Base-by-base conservation (phyloP, 2,888 invertebrate species). In the Drosophila sordidula region DNA sequence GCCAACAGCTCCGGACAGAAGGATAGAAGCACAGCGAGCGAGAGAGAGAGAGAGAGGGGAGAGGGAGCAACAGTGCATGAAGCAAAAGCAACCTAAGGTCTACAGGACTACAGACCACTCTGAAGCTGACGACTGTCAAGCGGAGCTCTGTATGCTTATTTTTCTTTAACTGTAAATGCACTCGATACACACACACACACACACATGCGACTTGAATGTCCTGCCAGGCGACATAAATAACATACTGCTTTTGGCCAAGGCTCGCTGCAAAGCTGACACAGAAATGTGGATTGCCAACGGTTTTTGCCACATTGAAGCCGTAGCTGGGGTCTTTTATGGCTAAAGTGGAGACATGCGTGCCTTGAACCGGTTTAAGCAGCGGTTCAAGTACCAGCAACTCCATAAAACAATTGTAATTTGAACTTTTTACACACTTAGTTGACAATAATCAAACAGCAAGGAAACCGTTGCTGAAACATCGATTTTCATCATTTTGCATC, bases 101-200 rank as follows among this genome's bases (percentile, higher is more conserved):
- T 44, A 51, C 25, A 38, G 44, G 44, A 45, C 63, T 26, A 38
- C 25, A 14, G 32, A 14, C 50, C 54, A 36, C 16, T 22, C 41
- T 12, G 34, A 11, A 34, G 50, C 32, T 50, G 59, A 51, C 44
- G 67, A 74, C 82, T 79, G 80, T 75, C 78, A 71, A 68, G 59
- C 66, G 59, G 36, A 8, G 42, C 41, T 44, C 54, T 78, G 70
- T 75, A 78, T 82, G 82, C 76, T 74, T 86, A 83, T 78, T 74
- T 83, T 78, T 70, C 83, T 86, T 76, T 14, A 64, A 80, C 73
- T 72, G 71, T 71, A 64, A 70, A 72, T 75, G 71, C 69, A 66
- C 63, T 54, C 47, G 58, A 39, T 34, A 61, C 51, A 44, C 55
- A 41, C 47, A 61, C 38, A 51, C 25, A 44, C 39, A 39, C 14